These are phyloP conservation scores for Parelbella ahira DNA, from an alignment of 2,888 invertebrate species.

Conservation along the genomic window DNA sequence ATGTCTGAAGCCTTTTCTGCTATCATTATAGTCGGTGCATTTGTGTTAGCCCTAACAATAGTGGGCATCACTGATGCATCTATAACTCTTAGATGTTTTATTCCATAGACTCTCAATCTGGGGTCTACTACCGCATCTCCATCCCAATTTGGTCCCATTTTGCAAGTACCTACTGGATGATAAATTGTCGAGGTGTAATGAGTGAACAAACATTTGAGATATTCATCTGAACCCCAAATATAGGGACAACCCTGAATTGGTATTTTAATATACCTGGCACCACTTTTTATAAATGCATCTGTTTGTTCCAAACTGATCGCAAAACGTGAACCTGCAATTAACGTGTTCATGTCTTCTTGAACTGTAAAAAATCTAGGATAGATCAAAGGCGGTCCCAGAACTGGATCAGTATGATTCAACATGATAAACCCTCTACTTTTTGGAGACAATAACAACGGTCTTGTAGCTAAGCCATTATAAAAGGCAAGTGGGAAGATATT, in stretches of 20 bases:
- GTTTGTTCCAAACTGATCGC: slow-evolving; percentile 81
- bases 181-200: slow-evolving; percentile 86
- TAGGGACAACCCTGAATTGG: slow-evolving; percentile 82
- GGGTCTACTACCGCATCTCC: slow-evolving; percentile 83
- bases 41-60: slow-evolving; percentile 86
- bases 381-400: slow-evolving; percentile 86
- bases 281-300: slow-evolving; percentile 77
- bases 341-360: slow-evolving; percentile 81
- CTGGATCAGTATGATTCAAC: slow-evolving; percentile 85
- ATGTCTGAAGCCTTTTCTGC: too few species aligned
- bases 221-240: slow-evolving; percentile 82
- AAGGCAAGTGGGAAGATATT: slow-evolving; percentile 80
- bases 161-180: slow-evolving; percentile 85
- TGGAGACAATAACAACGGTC: slow-evolving; percentile 83
- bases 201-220: slow-evolving; percentile 83
- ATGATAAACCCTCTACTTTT: slow-evolving; percentile 82
- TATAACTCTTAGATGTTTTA: slow-evolving; percentile 82
- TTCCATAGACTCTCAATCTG: slow-evolving; percentile 77
- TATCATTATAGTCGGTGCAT: slow-evolving; percentile 92
- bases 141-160: slow-evolving; percentile 84
- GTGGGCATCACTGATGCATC: slow-evolving; percentile 85
- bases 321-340: slow-evolving; percentile 82
- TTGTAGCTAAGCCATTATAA: slow-evolving; percentile 81
- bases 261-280: slow-evolving; percentile 75
- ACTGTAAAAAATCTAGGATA: slow-evolving; percentile 85